Conservation (phyloP, 2,113 vertebrate genomes). For the Otocyon megalotis region DNA sequence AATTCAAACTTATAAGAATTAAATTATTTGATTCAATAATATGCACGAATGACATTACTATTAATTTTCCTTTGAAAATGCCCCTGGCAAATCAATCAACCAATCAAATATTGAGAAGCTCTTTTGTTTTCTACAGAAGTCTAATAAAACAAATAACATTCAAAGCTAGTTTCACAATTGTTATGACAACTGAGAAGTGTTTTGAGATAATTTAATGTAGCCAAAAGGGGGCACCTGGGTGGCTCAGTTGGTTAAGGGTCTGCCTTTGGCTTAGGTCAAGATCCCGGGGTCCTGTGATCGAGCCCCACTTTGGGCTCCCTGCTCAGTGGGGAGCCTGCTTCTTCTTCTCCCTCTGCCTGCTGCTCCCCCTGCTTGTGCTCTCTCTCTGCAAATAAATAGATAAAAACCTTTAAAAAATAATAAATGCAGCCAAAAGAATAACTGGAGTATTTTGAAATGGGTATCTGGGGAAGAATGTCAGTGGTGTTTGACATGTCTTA, state of each 20-base stretch:
- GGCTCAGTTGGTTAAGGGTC: no score
- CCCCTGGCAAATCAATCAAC: neutral
- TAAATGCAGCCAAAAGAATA: neutral
- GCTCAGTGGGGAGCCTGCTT: no score
- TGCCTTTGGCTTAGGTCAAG: no score
- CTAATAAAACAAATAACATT: neutral
- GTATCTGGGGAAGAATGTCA: neutral
- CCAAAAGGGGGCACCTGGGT: no score
- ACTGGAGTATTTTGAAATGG: neutral
- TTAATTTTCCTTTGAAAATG: neutral
- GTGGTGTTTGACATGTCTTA: neutral
- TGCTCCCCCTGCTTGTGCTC: no score
- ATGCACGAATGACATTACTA: neutral
- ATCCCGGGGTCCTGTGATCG: no score
- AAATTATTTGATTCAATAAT: neutral
- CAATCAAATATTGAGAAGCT: neutral
- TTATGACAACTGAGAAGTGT: neutral
- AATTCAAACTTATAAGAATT: neutral
- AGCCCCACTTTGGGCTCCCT: no score
- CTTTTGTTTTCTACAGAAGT: neutral
- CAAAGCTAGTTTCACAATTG: neutral
- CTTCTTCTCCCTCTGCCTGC: no score
- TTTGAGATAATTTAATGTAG: neutral
- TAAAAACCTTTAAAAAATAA: no score
- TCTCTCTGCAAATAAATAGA: no score